Evolutionary conservation across 2,113 vertebrate genomes (phyloP), one percentile per base, ranked within the genome.

Genomic region (Hypanus sabinus): DNA sequence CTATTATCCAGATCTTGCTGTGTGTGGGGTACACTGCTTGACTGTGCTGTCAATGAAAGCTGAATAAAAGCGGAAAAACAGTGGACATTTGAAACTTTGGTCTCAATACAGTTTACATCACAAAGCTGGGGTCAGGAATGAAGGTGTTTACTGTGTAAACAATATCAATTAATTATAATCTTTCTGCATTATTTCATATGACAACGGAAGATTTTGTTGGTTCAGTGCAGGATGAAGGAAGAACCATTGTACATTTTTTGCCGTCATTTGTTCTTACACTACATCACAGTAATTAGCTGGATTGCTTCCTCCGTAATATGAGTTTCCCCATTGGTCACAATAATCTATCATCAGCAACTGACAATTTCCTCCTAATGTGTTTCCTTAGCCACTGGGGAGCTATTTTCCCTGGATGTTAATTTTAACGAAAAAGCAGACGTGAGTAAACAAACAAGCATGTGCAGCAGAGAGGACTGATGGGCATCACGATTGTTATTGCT

Each of bases 321-420:
- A 73, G 36, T 93, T 93, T 93, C 68, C 38, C 68, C 22, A 46
- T 70, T 93, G 68, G 65, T 30, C 36, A 73, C 90, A 46, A 71
- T 92, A 71, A 92, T 92, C 91, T 73, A 93, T 93, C 91, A 93
- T 93, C 91, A 93, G 36, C 68, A 70, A 70, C 88, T 92, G 88
- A 92, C 88, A 93, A 93, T 93, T 93, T 93, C 68, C 68, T 73
- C 91, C 70, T 93, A 93, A 93, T 93, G 91, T 93, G 91, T 73
- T 93, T 93, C 91, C 68, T 93, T 73, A 92, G 73, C 5, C 70
- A 93, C 36, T 46, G 38, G 70, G 70, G 85, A 88, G 60, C 85
- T 88, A 65, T 88, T 88, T 65, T 88, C 30, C 30, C 57, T 88
- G 85, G 60, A 33, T 88, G 60, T 88, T 88, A 62, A 88, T 88